A percentile compares a stretch with the other conserved stretches of the same genome.
Conservation (phyloP, 2,888 invertebrate species). For the Carterocephalus palaemon region DNA sequence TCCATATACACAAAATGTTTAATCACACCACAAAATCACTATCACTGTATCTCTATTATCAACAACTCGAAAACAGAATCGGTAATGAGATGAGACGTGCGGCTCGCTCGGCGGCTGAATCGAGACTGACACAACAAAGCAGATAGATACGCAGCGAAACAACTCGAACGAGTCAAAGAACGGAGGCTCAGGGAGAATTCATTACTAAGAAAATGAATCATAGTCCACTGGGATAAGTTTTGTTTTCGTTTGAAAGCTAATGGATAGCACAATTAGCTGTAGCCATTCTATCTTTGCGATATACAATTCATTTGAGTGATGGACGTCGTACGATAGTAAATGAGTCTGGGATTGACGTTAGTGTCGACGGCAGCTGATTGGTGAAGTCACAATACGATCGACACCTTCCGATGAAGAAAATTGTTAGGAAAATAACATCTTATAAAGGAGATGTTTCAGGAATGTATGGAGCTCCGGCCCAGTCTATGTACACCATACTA, state of each 20-base stretch:
- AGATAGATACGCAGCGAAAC: conserved; percentile 1
- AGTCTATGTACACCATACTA: too few species aligned
- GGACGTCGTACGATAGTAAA: conserved; percentile 8
- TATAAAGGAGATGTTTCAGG: too few species aligned
- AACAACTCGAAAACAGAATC: conserved; percentile 11
- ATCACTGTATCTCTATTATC: conserved; percentile 16
- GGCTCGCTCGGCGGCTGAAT: conserved; percentile 10
- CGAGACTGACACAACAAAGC: conserved; percentile 9
- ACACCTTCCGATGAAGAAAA: too few species aligned
- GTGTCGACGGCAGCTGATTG: background rate
- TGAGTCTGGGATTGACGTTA: background rate
- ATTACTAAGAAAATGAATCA: background rate
- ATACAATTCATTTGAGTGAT: background rate
- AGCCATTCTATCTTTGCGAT: conserved; percentile 1
- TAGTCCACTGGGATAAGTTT: background rate
- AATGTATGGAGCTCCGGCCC: too few species aligned
- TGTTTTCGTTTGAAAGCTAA: background rate
- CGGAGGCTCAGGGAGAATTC: background rate
- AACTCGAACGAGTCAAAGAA: background rate
- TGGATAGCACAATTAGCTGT: conserved; percentile 2
- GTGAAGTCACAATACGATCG: too few species aligned
- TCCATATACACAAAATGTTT: conserved; percentile 1
- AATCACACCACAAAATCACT: conserved; percentile 12
- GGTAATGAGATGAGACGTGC: conserved; percentile 16
- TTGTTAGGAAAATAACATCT: too few species aligned